These are phyloP conservation scores for Gallinago nigripennis DNA, from an alignment of 2,797 vertebrate species.

Conservation along the genomic window DNA sequence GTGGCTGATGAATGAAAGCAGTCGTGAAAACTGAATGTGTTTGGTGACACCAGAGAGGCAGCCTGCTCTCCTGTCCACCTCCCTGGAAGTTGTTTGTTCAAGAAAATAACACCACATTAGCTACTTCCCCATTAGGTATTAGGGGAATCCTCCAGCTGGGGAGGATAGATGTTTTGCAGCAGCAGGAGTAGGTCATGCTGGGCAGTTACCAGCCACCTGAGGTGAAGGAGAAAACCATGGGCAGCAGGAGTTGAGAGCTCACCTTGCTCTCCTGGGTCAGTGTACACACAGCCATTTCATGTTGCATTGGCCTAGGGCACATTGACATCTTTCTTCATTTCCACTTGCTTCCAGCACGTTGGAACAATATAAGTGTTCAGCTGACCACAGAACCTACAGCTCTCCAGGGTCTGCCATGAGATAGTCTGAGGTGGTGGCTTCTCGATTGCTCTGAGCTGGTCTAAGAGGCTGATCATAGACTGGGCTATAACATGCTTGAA, in stretches of 20 bases:
- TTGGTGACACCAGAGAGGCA: not conserved
- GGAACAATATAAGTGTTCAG: not conserved
- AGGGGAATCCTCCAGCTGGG: not conserved
- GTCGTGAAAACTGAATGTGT: not conserved
- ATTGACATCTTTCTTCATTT: not conserved
- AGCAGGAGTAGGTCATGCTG: not conserved
- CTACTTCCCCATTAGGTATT: not conserved
- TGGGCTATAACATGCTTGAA: not conserved
- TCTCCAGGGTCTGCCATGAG: not conserved
- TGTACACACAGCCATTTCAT: not conserved
- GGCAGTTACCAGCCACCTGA: not conserved
- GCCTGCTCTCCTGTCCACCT: not conserved
- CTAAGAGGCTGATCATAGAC: not conserved
- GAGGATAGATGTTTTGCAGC: not conserved
- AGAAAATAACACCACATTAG: not conserved
- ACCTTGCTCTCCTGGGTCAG: not conserved
- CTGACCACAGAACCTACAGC: not conserved
- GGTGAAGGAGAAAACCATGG: not conserved
- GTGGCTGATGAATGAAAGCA: not conserved
- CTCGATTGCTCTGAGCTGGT: not conserved
- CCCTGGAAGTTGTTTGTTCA: not conserved
- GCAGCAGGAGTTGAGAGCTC: not conserved
- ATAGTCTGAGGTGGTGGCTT: not conserved
- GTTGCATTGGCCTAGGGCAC: fast-evolving
- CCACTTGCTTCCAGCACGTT: not conserved